A percentile compares a stretch with the other conserved stretches of the same genome.
phyloP scores from a whole-genome alignment of 2,888 invertebrate species.

The Morpho deidamia region DNA sequence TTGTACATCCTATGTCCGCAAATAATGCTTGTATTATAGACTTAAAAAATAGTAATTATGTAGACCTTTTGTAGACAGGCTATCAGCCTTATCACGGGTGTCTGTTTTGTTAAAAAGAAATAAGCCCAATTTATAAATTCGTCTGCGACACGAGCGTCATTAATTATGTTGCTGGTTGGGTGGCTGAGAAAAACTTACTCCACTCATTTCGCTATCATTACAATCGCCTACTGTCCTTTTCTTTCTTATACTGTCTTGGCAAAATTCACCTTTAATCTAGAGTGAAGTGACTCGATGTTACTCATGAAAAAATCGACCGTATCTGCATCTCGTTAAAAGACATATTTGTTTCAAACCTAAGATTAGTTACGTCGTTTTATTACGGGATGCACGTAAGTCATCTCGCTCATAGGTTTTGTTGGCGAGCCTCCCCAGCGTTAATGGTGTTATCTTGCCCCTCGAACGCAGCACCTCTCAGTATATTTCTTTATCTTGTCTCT shows the following conservation, averaged over 20 bases:
- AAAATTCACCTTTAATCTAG: constrained; percentile 24
- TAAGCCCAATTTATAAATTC: constrained; percentile 76
- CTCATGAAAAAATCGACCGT: constrained; percentile 15
- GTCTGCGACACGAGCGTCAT: constrained; percentile 73
- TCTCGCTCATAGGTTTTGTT: constrained; percentile 66
- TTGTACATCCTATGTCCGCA: no score
- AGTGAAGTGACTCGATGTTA: constrained; percentile 18
- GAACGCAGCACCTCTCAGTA: constrained; percentile 77
- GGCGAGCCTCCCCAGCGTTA: constrained; percentile 69
- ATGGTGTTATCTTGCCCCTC: constrained; percentile 75
- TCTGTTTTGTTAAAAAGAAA: constrained; percentile 66
- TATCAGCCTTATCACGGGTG: constrained; percentile 60
- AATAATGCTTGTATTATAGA: no score
- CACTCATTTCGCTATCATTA: constrained; percentile 74
- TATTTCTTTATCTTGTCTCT: constrained; percentile 77
- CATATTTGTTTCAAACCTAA: no score
- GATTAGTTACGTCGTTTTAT: constrained; percentile 11
- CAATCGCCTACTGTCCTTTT: constrained; percentile 62
- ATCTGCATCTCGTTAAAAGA: background rate
- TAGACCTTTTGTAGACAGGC: constrained; percentile 42
- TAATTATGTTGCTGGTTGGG: constrained; percentile 79
- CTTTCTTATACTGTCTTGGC: constrained; percentile 38
- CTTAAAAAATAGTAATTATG: constrained; percentile 38
- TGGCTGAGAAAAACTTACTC: constrained; percentile 78
- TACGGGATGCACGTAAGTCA: constrained; percentile 30